phyloP scores from a whole-genome alignment of 2,113 vertebrate genomes.

The Naja naja region DNA sequence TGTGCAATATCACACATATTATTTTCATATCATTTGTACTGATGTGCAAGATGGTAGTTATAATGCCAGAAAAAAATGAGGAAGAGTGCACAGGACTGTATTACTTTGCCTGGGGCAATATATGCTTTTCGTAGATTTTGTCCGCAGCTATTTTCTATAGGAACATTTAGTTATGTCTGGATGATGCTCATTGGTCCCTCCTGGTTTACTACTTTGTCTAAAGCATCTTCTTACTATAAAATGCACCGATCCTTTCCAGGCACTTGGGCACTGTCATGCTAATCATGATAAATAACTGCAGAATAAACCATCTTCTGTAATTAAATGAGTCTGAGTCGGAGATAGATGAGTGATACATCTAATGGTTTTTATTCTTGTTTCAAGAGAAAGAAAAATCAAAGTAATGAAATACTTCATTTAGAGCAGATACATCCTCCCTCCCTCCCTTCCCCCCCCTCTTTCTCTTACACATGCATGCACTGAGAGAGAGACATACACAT shows the following conservation, averaged over 20 bases:
- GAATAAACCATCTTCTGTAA: conserved; percentile 11
- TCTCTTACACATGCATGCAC: not conserved
- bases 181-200: not conserved
- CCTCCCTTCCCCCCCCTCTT: not conserved
- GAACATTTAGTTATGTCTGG: not conserved
- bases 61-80: not conserved
- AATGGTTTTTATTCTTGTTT: not conserved
- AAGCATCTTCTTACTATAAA: not conserved
- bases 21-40: not conserved
- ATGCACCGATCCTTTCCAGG: not conserved
- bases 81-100: not conserved
- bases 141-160: not conserved
- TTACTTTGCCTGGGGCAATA: not conserved
- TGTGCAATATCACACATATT: not conserved
- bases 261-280: not conserved
- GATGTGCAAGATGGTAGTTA: not conserved
- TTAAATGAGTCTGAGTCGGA: not conserved
- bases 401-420: not conserved
- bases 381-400: not conserved
- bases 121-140: not conserved
- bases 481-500: not conserved
- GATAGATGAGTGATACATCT: not conserved
- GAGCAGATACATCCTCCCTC: not conserved
- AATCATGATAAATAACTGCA: conserved; percentile 10
- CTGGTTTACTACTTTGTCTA: conserved; percentile 1